Evolutionary conservation across 2,888 invertebrate species (phyloP).

Genomic region (Aleiodes leptofemur): DNA sequence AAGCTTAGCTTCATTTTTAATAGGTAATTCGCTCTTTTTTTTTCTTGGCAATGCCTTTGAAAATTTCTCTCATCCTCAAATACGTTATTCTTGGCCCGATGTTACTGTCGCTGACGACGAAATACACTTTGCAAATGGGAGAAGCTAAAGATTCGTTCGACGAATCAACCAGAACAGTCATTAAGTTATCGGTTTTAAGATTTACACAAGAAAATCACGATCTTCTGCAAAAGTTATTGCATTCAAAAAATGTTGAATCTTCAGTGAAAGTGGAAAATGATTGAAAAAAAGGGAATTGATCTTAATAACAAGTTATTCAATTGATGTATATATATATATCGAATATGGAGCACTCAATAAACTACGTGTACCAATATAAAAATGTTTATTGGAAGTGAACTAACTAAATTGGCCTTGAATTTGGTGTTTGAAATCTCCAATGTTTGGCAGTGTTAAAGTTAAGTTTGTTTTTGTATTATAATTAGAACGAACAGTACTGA

Average conservation of each 20-base stretch:
- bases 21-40: conserved; percentile 58
- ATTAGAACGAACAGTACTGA: neutral
- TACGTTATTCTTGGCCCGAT: conserved; percentile 68
- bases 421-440: neutral
- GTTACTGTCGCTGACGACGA: conserved; percentile 56
- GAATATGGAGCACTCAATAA: too few species aligned
- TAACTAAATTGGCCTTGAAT: conserved; percentile 13
- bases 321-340: neutral
- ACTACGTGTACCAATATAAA: neutral
- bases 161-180: too few species aligned
- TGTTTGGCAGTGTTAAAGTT: conserved; percentile 13
- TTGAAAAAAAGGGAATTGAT: too few species aligned
- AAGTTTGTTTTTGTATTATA: conserved; percentile 4
- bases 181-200: too few species aligned
- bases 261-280: too few species aligned
- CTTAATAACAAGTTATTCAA: neutral
- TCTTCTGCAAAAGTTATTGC: too few species aligned
- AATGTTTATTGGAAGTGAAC: neutral
- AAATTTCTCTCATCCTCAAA: conserved; percentile 64
- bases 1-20: neutral
- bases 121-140: conserved; percentile 48
- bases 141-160: too few species aligned
- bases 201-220: too few species aligned
- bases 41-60: conserved; percentile 76
- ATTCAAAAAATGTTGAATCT: too few species aligned